Evolutionary conservation across 1,140 invertebrate species (phyloP).

Genomic region (Eriosoma lanigerum): DNA sequence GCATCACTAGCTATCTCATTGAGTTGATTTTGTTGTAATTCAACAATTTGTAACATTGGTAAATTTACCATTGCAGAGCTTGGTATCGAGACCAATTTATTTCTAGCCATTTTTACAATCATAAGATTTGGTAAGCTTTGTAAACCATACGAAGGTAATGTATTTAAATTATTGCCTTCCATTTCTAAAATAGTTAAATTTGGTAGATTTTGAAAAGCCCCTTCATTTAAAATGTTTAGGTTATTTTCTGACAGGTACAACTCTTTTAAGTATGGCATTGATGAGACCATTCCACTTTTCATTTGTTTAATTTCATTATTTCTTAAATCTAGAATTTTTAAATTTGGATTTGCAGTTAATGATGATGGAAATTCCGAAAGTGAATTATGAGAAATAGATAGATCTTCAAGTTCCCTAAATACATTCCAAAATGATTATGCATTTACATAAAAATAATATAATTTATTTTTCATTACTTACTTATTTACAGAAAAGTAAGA

Average conservation of each 20-base stretch:
- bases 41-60: conserved; percentile 70
- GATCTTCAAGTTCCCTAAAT: conserved; percentile 67
- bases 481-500: conserved; percentile 67
- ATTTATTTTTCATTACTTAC: conserved; percentile 55
- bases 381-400: conserved; percentile 78
- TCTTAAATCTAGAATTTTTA: conserved; percentile 74
- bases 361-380: conserved; percentile 71
- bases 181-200: conserved; percentile 74
- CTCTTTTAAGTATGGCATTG: conserved; percentile 67
- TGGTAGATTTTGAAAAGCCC: conserved; percentile 71
- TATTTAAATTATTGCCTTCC: conserved; percentile 77
- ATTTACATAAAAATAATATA: not conserved
- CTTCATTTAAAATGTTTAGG: conserved; percentile 70
- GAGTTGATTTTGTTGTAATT: conserved; percentile 79
- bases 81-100: conserved; percentile 62
- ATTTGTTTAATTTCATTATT: conserved; percentile 67
- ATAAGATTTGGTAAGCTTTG: conserved; percentile 73
- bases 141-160: conserved; percentile 76
- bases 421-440: conserved; percentile 42
- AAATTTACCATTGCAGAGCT: conserved; percentile 76
- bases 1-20: conserved; percentile 71
- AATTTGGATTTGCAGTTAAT: conserved; percentile 67
- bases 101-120: conserved; percentile 71
- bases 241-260: conserved; percentile 73
- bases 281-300: conserved; percentile 62